Percentiles rank a stretch among this genome's conserved stretches.
phyloP scores from a whole-genome alignment of 2,113 vertebrate species.

The Crocuta crocuta region DNA sequence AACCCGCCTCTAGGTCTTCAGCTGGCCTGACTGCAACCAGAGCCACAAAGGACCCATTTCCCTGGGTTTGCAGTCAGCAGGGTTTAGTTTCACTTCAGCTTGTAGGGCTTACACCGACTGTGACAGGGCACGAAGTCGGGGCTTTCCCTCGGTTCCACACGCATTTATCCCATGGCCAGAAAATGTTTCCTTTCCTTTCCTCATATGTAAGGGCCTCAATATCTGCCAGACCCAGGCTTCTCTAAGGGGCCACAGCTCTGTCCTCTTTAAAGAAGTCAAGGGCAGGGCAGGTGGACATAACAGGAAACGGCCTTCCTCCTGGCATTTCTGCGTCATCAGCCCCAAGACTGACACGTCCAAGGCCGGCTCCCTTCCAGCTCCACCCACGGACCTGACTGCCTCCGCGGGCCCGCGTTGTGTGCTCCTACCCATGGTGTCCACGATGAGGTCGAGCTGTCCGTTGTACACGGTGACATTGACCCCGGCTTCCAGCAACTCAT shows the following conservation, averaged over 20 bases:
- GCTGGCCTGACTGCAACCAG: background rate
- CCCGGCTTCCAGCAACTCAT: conserved; percentile 90
- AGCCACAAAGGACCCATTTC: background rate
- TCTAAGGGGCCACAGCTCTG: background rate
- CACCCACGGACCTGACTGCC: background rate
- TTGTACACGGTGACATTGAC: conserved; percentile 96
- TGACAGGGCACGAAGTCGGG: background rate
- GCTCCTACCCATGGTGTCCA: conserved; percentile 95
- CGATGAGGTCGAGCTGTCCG: conserved; percentile 97
- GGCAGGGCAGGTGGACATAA: background rate
- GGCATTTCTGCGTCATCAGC: background rate
- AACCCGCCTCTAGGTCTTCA: background rate
- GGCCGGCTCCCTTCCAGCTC: background rate
- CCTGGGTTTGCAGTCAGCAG: background rate
- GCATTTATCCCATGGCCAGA: background rate
- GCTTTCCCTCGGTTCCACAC: background rate
- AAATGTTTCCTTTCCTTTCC: background rate
- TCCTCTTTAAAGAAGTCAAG: background rate
- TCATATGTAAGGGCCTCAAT: background rate
- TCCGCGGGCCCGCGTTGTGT: accelerated
- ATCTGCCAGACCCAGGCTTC: background rate
- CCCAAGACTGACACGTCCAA: background rate
- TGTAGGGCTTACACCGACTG: background rate
- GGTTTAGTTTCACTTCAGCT: background rate
- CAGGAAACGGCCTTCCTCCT: background rate